Evolutionary conservation across 1,140 invertebrate genomes (phyloP).

Genomic region (Cotesia vestalis): DNA sequence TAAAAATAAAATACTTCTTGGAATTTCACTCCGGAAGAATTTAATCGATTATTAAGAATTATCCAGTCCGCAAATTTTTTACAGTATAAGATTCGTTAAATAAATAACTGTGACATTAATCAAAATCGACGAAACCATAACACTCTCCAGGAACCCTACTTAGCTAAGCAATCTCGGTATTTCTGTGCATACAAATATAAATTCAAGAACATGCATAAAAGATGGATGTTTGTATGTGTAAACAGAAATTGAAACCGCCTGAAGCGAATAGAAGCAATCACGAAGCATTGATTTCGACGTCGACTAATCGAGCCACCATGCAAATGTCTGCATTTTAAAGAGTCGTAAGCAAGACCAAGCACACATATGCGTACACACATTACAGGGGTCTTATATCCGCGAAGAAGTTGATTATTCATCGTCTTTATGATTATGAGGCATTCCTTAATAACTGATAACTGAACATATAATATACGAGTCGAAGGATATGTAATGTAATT

Average conservation of each 20-base stretch:
- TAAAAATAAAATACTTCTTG: too few species aligned
- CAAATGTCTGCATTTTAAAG: slow-evolving; percentile 45
- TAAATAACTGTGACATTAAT: slow-evolving; percentile 43
- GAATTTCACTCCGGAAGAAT: too few species aligned
- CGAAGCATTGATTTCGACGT: slow-evolving; percentile 45
- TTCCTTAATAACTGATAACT: neutral
- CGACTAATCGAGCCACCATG: slow-evolving; percentile 43
- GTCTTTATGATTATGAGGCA: slow-evolving; percentile 26
- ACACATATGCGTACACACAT: too few species aligned
- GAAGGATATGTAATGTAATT: too few species aligned
- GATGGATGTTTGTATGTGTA: too few species aligned
- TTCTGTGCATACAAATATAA: slow-evolving; percentile 11
- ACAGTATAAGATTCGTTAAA: slow-evolving; percentile 36
- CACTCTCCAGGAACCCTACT: too few species aligned
- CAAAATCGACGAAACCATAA: slow-evolving; percentile 36
- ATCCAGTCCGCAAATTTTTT: too few species aligned
- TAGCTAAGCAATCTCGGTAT: slow-evolving; percentile 5
- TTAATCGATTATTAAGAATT: too few species aligned
- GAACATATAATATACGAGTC: too few species aligned
- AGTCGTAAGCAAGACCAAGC: slow-evolving; percentile 29
- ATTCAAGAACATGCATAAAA: too few species aligned
- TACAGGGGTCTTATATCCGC: too few species aligned
- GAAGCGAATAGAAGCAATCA: slow-evolving; percentile 43
- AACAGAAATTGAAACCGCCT: slow-evolving; percentile 13
- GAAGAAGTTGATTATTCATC: slow-evolving; percentile 27